Percentiles rank a stretch among this genome's conserved stretches.
Conservation (phyloP, 2,888 invertebrate genomes). For the Chloroclystis v-ata region DNA sequence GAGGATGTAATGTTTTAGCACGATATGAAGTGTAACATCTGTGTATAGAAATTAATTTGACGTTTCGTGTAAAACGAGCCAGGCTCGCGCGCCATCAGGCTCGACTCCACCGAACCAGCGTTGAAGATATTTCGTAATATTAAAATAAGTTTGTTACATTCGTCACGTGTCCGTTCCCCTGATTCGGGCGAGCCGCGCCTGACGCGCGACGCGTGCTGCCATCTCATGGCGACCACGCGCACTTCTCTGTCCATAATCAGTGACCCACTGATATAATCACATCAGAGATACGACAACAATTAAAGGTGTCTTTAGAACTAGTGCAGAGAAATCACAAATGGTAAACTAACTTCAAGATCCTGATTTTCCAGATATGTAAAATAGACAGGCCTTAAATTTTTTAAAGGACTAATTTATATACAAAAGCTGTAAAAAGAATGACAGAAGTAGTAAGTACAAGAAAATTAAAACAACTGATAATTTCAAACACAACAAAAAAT, state of each 20-base stretch:
- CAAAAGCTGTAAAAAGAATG: constrained; percentile 8
- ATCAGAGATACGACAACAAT: neutral
- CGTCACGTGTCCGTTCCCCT: no score
- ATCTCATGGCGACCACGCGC: constrained; percentile 20
- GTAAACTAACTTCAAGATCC: no score
- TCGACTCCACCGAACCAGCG: no score
- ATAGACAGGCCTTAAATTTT: no score
- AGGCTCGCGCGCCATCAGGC: no score
- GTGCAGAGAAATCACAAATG: neutral
- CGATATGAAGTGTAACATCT: constrained; percentile 33
- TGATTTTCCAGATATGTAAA: no score
- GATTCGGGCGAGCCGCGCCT: constrained; percentile 5
- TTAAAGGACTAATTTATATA: constrained; percentile 7
- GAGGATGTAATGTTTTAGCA: constrained; percentile 30
- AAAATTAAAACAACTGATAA: neutral
- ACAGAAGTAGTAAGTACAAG: neutral
- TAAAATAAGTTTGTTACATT: no score
- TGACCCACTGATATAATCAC: neutral
- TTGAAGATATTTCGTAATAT: no score
- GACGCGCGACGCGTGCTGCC: constrained; percentile 2
- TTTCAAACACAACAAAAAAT: neutral
- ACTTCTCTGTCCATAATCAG: neutral
- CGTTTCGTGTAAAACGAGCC: constrained; percentile 24
- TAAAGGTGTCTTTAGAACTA: constrained; percentile 1
- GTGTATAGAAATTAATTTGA: constrained; percentile 59